Evolutionary conservation across 2,888 invertebrate species (phyloP).

Genomic region (Sphaeridia pumilis): DNA sequence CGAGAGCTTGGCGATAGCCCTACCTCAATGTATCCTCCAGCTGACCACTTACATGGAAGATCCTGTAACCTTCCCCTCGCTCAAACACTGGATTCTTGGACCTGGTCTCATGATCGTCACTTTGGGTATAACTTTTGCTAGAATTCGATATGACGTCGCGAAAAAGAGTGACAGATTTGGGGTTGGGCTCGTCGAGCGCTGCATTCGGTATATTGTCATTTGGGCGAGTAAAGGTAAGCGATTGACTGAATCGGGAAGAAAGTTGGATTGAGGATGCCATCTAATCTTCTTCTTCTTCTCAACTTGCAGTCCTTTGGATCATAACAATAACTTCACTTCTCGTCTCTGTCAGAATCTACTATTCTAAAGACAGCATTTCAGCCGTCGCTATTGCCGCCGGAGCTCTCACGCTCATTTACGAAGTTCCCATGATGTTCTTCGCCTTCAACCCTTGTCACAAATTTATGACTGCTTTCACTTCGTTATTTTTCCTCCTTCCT

Average conservation of each 20-base stretch:
- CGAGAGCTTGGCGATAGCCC: conserved; percentile 23
- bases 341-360: conserved; percentile 18
- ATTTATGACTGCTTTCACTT: neutral
- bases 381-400: conserved; percentile 11
- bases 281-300: no score
- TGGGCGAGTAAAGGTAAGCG: conserved; percentile 29
- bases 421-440: conserved; percentile 24
- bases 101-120: conserved; percentile 20
- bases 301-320: conserved; percentile 34
- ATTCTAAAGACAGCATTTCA: conserved; percentile 11
- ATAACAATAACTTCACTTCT: conserved; percentile 21
- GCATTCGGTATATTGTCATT: conserved; percentile 20
- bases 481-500: conserved; percentile 32
- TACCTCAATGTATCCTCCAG: conserved; percentile 27
- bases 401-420: conserved; percentile 18
- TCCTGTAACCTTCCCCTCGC: conserved; percentile 15
- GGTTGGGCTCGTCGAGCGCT: conserved; percentile 20
- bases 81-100: conserved; percentile 15
- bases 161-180: conserved; percentile 24
- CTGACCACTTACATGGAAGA: conserved; percentile 19
- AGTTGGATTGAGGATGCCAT: no score
- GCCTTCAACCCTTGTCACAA: conserved; percentile 12
- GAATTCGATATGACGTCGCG: conserved; percentile 27
- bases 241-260: no score
- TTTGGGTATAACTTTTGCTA: conserved; percentile 23